Evolutionary conservation across 1,140 invertebrate species (phyloP).

Genomic region (Zaprionus lachaisei): DNA sequence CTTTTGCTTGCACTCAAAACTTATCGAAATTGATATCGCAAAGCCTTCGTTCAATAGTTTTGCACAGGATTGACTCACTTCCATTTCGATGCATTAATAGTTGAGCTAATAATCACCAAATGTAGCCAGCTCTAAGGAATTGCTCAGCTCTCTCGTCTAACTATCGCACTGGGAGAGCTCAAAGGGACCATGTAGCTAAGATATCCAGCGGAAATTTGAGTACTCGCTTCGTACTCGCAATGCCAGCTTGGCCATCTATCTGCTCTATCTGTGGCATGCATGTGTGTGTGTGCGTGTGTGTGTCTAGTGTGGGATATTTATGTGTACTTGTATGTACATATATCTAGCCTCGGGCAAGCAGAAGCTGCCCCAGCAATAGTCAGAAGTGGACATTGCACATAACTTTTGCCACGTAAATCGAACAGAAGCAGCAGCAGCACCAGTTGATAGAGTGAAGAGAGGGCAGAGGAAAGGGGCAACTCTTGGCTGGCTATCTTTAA

Average conservation of each 20-base stretch:
- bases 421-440: constrained; percentile 20
- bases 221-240: not conserved
- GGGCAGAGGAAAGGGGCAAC: not conserved
- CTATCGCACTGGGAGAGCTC: not conserved
- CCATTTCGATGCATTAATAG: not conserved
- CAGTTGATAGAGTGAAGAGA: not conserved
- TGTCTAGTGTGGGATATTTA: constrained; percentile 33
- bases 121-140: too few relatives aligned
- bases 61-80: too few relatives aligned
- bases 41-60: too few relatives aligned
- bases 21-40: too few relatives aligned
- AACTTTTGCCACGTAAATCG: constrained; percentile 46
- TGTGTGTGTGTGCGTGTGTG: constrained; percentile 4
- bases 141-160: not conserved
- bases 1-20: too few relatives aligned
- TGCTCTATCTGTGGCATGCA: constrained; percentile 54
- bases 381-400: constrained; percentile 40
- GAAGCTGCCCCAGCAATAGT: constrained; percentile 20
- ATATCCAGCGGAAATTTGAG: constrained; percentile 5
- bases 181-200: constrained; percentile 1
- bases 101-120: not conserved
- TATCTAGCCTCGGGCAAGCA: constrained; percentile 13
- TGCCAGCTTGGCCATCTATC: constrained; percentile 47
- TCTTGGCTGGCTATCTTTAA: constrained; percentile 46
- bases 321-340: constrained; percentile 27